Base-by-base conservation (phyloP, 2,888 invertebrate species). In the Tetragonisca angustula region DNA sequence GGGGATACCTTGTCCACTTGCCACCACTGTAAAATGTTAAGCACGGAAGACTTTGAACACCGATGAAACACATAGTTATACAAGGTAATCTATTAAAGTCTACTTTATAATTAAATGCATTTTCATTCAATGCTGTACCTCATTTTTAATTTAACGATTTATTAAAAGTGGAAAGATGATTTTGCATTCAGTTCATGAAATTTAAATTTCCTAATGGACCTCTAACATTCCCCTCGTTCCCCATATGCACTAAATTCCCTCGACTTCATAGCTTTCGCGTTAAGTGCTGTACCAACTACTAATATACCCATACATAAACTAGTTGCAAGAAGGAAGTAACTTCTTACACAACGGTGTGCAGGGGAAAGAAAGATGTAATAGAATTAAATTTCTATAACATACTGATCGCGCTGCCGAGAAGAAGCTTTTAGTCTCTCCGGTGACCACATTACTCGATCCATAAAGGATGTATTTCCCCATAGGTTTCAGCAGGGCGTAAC, bases 1-100 rank as follows among this genome's bases (percentile, higher is more conserved):
- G 98, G 98, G 6, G 97, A 97, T 87, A 98, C 97, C 95, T 98
- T 98, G 95, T 98, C 98, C 84, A 98, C 98, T 95, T 98, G 98
- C 98, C 98, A 98, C 98, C 98, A 98, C 97, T 97, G 94, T 15
- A 94, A 94, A 21, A 32, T 6, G 43, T 50, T 36, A 65, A 32
- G 15, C 6, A 65, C 21, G 5, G 24, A 59, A n/a, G n/a, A n/a
- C 24, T 59, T 59, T 59, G 56, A 59, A n/a, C 56, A 59, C 0
- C 2, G 15, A 5, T 59, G 15, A 2, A 59, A n/a, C 5, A 59
- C 17, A 54, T n/a, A 4, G 4, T 9, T 0, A 21, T 52, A n/a
- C 6, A 6, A 21, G n/a, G 21, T 32, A 59, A 5, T 1, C 1
- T n/a, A 59, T 43, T 43, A 43, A 11, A 59, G 56, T n/a, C 56